These are phyloP conservation scores for Bimastos eiseni DNA, from an alignment of 2,888 invertebrate species.

Conservation along the genomic window DNA sequence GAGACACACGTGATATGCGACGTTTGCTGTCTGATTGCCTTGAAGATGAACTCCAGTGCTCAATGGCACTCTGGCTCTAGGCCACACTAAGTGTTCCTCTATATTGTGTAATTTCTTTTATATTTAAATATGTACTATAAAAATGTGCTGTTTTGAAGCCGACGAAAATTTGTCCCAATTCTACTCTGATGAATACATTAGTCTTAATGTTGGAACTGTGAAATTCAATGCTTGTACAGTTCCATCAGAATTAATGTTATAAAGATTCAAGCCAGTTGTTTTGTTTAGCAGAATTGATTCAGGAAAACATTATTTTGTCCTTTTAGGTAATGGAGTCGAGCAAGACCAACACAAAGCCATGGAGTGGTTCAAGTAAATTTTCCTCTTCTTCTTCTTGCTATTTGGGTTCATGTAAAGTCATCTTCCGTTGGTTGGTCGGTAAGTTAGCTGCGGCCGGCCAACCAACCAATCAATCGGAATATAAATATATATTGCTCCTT, in stretches of 20 bases:
- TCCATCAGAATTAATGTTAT: neutral
- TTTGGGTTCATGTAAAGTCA: too few species aligned
- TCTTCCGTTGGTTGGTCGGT: too few species aligned
- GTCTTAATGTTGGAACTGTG: too few species aligned
- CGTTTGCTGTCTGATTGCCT: too few species aligned
- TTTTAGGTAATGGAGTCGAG: conserved; percentile 60
- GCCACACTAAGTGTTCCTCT: neutral
- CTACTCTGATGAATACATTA: too few species aligned
- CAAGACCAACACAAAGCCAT: conserved; percentile 63
- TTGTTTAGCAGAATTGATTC: neutral
- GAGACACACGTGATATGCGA: neutral
- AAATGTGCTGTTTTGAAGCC: too few species aligned
- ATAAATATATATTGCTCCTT: too few species aligned
- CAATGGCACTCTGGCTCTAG: neutral
- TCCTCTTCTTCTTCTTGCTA: too few species aligned
- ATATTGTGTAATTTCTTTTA: neutral
- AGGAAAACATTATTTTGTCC: neutral
- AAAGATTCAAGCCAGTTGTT: neutral
- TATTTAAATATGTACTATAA: neutral
- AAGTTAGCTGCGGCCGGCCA: too few species aligned
- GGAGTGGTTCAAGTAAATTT: conserved; percentile 64
- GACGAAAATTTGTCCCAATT: too few species aligned
- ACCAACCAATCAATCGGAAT: too few species aligned
- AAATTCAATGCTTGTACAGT: too few species aligned
- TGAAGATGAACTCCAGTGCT: neutral